Base-by-base conservation (phyloP, 2,888 invertebrate species). In the Dicranocentrus wangi region DNA sequence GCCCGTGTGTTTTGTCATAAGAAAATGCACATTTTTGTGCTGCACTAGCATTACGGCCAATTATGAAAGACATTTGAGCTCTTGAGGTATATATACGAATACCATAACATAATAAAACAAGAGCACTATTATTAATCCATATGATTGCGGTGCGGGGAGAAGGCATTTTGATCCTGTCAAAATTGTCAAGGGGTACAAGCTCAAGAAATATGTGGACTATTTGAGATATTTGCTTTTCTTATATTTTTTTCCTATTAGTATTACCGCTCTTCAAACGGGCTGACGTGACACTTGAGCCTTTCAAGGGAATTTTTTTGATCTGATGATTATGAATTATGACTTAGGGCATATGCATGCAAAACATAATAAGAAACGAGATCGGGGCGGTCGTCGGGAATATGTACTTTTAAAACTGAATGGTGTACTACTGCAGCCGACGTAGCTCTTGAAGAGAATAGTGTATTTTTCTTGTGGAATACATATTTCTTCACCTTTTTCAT, bases 301-400 rank as follows among this genome's bases (percentile, higher is more conserved):
- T 19, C 1, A 55, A 66, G 8, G 1, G 42, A n/a, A 47, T 10
- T 27, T n/a, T 23, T 25, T 58, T 73, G 72, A 73, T 73, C 32
- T 73, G 72, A 73, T 73, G 63, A 73, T 63, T 73, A 73, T 72
- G 72, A 72, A 72, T 72, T 72, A 72, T 70, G 70, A 70, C 58
- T 17, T 58, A 39, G 70, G 21, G 51, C 58, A 69, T 5, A 19
- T 27, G 32, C 72, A 61, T 61, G 61, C 60, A 51, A 39, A 55
- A 17, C 8, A n/a, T 51, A 19, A 51, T 17, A 47, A 7, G 32
- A n/a, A 47, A 55, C 25, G 55, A 3, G 55, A 7, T 25, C 25
- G 25, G 47, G 5, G 32, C 17, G 51, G 17, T 51, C 19, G 51
- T 51, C 8, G 8, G 17, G 51, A 51, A 51, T n/a, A n/a, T n/a